A percentile compares a stretch with the other conserved stretches of the same genome.
Evolutionary conservation across 2,888 invertebrate species (phyloP).

Genomic region (Pseudolycoriella hygida): DNA sequence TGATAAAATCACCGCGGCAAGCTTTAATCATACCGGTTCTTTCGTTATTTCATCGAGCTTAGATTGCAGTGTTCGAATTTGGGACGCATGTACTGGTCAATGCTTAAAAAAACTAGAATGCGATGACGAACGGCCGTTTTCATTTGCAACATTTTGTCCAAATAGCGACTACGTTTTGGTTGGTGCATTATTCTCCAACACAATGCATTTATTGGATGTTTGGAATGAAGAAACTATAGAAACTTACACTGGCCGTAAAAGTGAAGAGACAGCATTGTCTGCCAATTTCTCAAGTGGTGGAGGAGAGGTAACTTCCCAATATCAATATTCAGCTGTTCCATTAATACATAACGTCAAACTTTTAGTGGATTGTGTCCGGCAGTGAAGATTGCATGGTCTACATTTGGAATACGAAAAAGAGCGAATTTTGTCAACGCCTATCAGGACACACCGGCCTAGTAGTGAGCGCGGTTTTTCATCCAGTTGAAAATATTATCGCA

Average conservation of each 20-base stretch:
- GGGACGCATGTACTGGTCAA: slow-evolving; percentile 98
- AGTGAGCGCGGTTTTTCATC: slow-evolving; percentile 96
- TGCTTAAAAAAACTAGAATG: slow-evolving; percentile 98
- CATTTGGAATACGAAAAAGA: slow-evolving; percentile 99
- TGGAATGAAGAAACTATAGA: slow-evolving; percentile 96
- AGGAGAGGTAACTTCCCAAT: slow-evolving; percentile 51
- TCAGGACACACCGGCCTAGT: slow-evolving; percentile 94
- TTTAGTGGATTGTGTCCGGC: slow-evolving; percentile 98
- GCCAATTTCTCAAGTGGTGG: slow-evolving; percentile 99
- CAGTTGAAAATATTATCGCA: slow-evolving; percentile 97
- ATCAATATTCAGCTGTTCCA: too few species aligned
- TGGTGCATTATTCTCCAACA: slow-evolving; percentile 95
- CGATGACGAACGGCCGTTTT: slow-evolving; percentile 98
- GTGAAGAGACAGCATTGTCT: slow-evolving; percentile 98
- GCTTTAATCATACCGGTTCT: slow-evolving; percentile 96
- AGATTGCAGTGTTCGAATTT: slow-evolving; percentile 96
- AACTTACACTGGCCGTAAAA: slow-evolving; percentile 95
- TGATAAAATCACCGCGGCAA: slow-evolving; percentile 97
- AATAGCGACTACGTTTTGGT: slow-evolving; percentile 99
- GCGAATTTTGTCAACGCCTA: slow-evolving; percentile 95
- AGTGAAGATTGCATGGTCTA: slow-evolving; percentile 98
- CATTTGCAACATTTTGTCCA: slow-evolving; percentile 98
- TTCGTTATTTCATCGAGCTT: slow-evolving; percentile 97
- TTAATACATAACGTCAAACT: slow-evolving; percentile 11
- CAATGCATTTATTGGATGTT: slow-evolving; percentile 97